A percentile compares a stretch with the other conserved stretches of the same genome.
Conservation (phyloP, 1,140 invertebrate genomes). For the Solenopsis invicta region DNA sequence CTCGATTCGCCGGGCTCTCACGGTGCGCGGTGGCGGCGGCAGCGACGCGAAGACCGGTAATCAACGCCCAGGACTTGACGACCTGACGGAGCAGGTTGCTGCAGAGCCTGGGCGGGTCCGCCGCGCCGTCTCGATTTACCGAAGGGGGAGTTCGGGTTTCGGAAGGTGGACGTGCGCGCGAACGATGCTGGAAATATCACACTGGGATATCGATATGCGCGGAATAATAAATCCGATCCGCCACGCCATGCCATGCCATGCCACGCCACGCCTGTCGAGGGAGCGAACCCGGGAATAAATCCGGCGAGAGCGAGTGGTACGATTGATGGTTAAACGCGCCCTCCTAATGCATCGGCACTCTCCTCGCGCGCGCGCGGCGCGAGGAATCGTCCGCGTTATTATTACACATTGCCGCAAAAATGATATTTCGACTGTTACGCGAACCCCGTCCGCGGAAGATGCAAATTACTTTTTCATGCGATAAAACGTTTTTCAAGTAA, state of each 20-base stretch:
- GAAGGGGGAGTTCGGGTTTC: constrained; percentile 41
- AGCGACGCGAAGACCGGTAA: constrained; percentile 22
- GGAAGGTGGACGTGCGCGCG: constrained; percentile 26
- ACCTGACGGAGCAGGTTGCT: constrained; percentile 56
- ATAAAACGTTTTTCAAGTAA: neutral
- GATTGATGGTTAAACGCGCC: constrained; percentile 60
- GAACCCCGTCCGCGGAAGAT: neutral
- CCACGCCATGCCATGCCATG: constrained; percentile 3
- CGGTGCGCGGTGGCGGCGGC: neutral
- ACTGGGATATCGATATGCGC: constrained; percentile 58
- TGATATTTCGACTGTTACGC: constrained; percentile 17
- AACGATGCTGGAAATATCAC: constrained; percentile 30
- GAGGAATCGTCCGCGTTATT: constrained; percentile 42
- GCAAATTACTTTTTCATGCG: constrained; percentile 28
- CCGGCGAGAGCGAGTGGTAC: constrained; percentile 51
- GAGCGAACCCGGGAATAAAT: constrained; percentile 48
- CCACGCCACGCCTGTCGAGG: constrained; percentile 28
- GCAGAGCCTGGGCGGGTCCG: constrained; percentile 22
- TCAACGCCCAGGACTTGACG: constrained; percentile 41
- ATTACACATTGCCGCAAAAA: constrained; percentile 40
- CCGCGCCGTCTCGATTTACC: constrained; percentile 56
- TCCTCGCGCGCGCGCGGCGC: constrained; percentile 14
- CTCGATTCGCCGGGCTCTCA: neutral
- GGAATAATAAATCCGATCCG: constrained; percentile 55
- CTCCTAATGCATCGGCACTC: constrained; percentile 58